A percentile compares a stretch with the other conserved stretches of the same genome.
Conservation (phyloP, 2,888 invertebrate species). For the Theodoxus fluviatilis region DNA sequence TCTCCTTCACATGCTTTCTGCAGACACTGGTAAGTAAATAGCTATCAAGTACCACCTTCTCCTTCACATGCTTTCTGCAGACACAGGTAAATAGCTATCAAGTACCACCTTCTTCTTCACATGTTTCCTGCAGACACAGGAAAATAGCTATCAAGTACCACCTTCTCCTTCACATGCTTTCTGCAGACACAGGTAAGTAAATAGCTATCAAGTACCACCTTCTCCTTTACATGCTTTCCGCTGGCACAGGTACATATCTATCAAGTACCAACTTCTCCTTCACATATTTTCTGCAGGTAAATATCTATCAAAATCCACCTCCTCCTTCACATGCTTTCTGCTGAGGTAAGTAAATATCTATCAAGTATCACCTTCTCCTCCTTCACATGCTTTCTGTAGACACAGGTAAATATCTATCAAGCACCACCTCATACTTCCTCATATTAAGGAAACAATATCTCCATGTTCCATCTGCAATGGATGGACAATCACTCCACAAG, state of each 20-base stretch:
- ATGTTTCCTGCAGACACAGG: constrained; percentile 69
- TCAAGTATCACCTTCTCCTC: not conserved
- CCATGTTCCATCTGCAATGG: not conserved
- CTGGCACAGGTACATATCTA: constrained; percentile 25
- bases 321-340: constrained; percentile 81
- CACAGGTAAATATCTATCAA: not conserved
- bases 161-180: not conserved
- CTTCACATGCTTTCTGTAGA: not conserved
- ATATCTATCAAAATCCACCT: too few species aligned
- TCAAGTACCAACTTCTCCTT: too few species aligned
- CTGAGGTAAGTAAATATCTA: constrained; percentile 29
- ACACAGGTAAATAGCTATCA: too few species aligned
- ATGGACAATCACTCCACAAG: not conserved
- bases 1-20: too few species aligned
- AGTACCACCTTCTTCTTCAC: constrained; percentile 87
- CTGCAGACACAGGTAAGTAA: not conserved
- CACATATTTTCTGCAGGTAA: too few species aligned
- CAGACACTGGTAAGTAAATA: too few species aligned
- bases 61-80: too few species aligned
- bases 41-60: too few species aligned
- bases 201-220: constrained; percentile 1
- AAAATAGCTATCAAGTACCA: not conserved
- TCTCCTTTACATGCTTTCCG: constrained; percentile 78
- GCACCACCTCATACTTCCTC: not conserved
- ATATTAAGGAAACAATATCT: not conserved